Percentiles rank a stretch among this genome's conserved stretches.
Conservation (phyloP, 2,888 invertebrate genomes). For the Eumerus sabulonum region DNA sequence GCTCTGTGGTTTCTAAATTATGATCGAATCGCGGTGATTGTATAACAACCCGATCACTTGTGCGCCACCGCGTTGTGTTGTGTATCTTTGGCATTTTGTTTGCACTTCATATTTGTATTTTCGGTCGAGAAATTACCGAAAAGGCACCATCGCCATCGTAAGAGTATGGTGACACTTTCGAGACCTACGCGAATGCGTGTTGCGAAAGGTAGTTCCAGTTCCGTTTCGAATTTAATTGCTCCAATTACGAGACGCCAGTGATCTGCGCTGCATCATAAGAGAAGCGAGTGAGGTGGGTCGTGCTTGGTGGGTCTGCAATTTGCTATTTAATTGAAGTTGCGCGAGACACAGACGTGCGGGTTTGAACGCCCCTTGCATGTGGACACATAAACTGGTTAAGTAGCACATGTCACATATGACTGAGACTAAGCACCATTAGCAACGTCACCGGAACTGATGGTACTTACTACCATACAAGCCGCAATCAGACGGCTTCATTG, state of each 20-base stretch:
- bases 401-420: constrained; percentile 5
- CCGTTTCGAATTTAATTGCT: no score
- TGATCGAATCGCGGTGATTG: constrained; percentile 23
- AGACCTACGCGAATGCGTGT: no score
- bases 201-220: no score
- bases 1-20: constrained; percentile 33
- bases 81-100: neutral
- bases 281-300: no score
- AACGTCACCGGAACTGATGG: constrained; percentile 13
- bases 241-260: no score
- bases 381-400: constrained; percentile 25
- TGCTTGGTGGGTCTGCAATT: no score
- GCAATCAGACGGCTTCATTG: constrained; percentile 44
- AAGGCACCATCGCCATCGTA: constrained; percentile 7
- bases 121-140: constrained; percentile 11
- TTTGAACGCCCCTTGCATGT: constrained; percentile 29
- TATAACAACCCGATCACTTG: constrained; percentile 15
- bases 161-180: no score
- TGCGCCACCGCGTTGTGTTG: neutral
- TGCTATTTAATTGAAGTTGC: neutral
- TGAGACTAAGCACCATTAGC: constrained; percentile 13
- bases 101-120: neutral
- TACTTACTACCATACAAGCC: neutral
- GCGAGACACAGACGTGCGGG: constrained; percentile 9
- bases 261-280: no score